Evolutionary conservation across 2,888 invertebrate genomes (phyloP), one percentile per base, ranked within the genome.

Genomic region (Ophion slaviceki): DNA sequence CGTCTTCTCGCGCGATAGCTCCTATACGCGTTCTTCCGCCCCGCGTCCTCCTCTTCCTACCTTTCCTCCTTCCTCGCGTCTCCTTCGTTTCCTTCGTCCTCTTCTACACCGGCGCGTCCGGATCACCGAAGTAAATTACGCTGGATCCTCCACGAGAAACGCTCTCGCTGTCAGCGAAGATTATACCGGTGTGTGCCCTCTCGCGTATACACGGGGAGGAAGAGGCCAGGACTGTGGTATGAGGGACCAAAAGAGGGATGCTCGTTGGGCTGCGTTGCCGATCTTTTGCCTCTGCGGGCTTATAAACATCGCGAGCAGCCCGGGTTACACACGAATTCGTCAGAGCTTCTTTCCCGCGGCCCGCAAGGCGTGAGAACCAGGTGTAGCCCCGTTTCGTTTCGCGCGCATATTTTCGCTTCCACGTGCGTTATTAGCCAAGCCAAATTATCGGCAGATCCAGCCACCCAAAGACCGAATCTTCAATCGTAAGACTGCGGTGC

Each of bases 91-190:
- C 61, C 64, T 66, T 71, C 53, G 66, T 76, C 40, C 45, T 81
- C 62, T 78, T 83, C 72, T 81, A 76, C 75, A 62, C 84, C 62
- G 89, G 86, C 89, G 79, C 79, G 82, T 77, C 67, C 82, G 85
- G 82, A 86, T 86, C 67, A 86, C 82, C 82, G 80, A 83, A 75
- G 66, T 72, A 87, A 88, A 88, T 88, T 87, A 85, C 88, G 87
- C 85, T 85, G 86, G 87, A 81, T 87, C 85, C 83, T 82, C 78
- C 64, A 45, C 80, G 82, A 77, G 80, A 82, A 79, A 72, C 84
- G 72, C 79, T 81, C 76, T 87, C 86, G 86, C 86, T 87, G 88
- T 88, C 88, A 88, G 88, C 86, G 84, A 87, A 88, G 87, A 88
- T 88, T 88, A 86, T 87, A 86, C 86, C 87, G 79, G 79, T 82